phyloP scores from a whole-genome alignment of 2,888 invertebrate species.

The Tipula lateralis region DNA sequence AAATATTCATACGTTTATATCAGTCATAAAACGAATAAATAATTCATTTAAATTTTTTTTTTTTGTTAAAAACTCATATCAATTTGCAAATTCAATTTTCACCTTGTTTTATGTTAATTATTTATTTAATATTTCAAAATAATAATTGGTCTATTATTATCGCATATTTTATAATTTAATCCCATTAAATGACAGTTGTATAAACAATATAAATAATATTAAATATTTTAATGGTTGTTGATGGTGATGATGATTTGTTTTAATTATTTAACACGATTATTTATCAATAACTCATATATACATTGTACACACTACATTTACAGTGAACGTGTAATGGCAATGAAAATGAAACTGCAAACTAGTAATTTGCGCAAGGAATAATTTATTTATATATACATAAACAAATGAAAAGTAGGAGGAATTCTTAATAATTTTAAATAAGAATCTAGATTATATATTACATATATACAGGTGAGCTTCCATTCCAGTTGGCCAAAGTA shows the following conservation, averaged over 20 bases:
- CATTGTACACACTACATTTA: not conserved
- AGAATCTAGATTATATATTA: not conserved
- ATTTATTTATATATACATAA: not conserved
- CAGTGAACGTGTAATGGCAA: not conserved
- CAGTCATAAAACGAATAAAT: conserved; percentile 11
- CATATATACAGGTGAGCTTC: too few relatives aligned
- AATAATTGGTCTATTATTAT: conserved; percentile 24
- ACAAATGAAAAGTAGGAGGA: not conserved
- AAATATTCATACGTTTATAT: conserved; percentile 13
- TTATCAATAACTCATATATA: not conserved
- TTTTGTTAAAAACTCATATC: not conserved
- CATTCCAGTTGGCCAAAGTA: too few relatives aligned
- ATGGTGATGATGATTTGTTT: not conserved
- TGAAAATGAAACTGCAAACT: not conserved
- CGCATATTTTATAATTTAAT: not conserved
- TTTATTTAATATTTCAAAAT: conserved; percentile 5
- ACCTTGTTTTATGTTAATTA: not conserved
- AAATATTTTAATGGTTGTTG: not conserved
- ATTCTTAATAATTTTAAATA: not conserved
- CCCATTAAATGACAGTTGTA: not conserved
- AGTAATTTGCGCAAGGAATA: not conserved
- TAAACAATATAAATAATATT: not conserved
- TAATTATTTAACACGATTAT: not conserved
- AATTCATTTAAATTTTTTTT: not conserved
- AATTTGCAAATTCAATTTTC: conserved; percentile 24